A percentile compares a stretch with the other conserved stretches of the same genome.
phyloP scores from a whole-genome alignment of 2,113 vertebrate species.

The Eudyptes chrysolophus region DNA sequence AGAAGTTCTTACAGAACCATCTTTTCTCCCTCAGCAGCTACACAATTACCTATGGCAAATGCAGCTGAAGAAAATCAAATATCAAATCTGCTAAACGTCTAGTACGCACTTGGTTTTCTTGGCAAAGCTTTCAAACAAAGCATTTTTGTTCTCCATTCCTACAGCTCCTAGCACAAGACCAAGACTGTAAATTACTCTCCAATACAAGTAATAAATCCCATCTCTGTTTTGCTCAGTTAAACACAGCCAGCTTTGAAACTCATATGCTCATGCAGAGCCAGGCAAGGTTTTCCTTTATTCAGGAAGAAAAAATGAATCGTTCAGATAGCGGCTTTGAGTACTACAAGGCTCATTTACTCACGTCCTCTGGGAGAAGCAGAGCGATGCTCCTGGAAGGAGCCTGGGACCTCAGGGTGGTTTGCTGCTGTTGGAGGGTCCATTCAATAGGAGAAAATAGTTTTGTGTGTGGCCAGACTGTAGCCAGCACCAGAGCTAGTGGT shows the following conservation, averaged over 20 bases:
- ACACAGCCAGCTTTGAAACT: neutral
- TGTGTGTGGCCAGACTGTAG: neutral
- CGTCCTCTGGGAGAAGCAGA: neutral
- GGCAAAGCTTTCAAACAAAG: neutral
- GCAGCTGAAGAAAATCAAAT: neutral
- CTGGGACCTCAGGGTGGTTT: neutral
- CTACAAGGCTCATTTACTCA: fast-evolving
- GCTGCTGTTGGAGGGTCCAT: neutral
- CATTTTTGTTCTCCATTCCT: neutral
- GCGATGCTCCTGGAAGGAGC: neutral
- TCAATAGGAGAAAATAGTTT: neutral
- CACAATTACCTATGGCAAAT: neutral
- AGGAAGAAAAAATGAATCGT: neutral
- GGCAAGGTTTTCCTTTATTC: neutral
- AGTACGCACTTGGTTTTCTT: neutral
- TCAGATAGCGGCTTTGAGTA: neutral
- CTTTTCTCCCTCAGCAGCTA: neutral
- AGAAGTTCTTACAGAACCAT: neutral
- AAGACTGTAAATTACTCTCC: neutral
- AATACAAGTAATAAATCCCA: neutral
- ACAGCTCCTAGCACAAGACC: neutral
- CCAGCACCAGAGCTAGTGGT: neutral
- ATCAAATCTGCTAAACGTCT: neutral
- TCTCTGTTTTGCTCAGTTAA: neutral
- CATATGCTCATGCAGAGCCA: neutral